Conservation (phyloP, 2,888 invertebrate species). For the Cantharis flavilabris region DNA sequence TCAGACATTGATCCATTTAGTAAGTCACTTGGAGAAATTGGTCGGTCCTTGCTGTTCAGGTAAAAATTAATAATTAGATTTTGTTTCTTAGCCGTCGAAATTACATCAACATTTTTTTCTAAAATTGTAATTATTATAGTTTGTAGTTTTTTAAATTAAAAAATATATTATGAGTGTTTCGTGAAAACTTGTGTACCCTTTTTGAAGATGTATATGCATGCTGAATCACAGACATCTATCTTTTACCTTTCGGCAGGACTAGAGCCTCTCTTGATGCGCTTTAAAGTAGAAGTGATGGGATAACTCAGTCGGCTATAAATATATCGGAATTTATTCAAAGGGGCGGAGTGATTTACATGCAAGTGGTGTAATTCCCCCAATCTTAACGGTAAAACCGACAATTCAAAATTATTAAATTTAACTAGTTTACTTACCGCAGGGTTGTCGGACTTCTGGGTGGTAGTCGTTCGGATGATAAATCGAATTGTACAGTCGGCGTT, state of each 20-base stretch:
- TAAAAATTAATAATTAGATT: neutral
- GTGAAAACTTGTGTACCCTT: neutral
- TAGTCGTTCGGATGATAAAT: slow-evolving; percentile 63
- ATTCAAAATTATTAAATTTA: neutral
- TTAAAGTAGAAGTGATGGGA: slow-evolving; percentile 47
- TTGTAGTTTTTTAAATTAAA: neutral
- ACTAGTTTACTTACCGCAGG: slow-evolving; percentile 60
- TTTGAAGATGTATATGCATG: neutral
- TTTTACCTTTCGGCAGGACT: slow-evolving; percentile 54
- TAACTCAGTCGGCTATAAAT: slow-evolving; percentile 55
- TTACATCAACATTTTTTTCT: neutral
- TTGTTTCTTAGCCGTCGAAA: neutral
- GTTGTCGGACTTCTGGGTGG: slow-evolving; percentile 83
- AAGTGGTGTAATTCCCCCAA: neutral
- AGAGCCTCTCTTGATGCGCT: slow-evolving; percentile 52
- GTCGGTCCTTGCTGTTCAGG: slow-evolving; percentile 63
- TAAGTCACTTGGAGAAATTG: slow-evolving; percentile 56
- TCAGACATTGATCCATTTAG: slow-evolving; percentile 49
- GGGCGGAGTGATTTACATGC: neutral
- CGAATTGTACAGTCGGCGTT: slow-evolving; percentile 63
- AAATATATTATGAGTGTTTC: neutral
- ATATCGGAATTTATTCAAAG: neutral
- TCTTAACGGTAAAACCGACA: neutral
- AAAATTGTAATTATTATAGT: neutral
- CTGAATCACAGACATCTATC: neutral